phyloP scores from a whole-genome alignment of 2,113 vertebrate genomes.

The Turnix velox region DNA sequence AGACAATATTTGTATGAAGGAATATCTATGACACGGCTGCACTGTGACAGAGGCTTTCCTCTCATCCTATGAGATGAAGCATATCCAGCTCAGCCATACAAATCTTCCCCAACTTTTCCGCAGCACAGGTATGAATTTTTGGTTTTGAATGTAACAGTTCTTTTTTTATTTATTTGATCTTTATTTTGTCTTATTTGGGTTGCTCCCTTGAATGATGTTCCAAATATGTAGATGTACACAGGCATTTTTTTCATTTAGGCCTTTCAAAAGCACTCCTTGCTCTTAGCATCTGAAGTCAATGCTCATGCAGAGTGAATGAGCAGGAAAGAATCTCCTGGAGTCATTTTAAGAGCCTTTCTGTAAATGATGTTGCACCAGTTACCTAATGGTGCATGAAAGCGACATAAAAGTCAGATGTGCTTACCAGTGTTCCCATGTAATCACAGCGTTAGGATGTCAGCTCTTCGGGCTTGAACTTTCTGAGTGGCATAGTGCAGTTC shows the following conservation, averaged over 20 bases:
- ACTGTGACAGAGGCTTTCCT: neutral
- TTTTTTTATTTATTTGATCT: neutral
- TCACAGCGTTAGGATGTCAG: neutral
- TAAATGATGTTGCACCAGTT: conserved; percentile 9
- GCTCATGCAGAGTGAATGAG: neutral
- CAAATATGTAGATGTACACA: neutral
- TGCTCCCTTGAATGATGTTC: neutral
- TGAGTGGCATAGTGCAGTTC: neutral
- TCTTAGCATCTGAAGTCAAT: neutral
- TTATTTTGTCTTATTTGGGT: neutral
- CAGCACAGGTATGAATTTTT: neutral
- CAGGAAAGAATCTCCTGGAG: neutral
- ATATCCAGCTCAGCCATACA: neutral
- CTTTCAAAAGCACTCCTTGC: neutral
- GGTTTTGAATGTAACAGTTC: neutral
- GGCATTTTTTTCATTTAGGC: neutral
- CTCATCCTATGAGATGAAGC: neutral
- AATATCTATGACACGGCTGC: neutral
- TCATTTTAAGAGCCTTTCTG: conserved; percentile 12
- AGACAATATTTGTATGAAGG: neutral
- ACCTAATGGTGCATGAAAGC: neutral
- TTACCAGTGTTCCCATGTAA: neutral
- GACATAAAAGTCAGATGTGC: neutral
- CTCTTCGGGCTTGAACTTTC: neutral
- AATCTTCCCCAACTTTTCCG: neutral